A percentile compares a stretch with the other conserved stretches of the same genome.
These are phyloP conservation scores for Cryptophagus acutangulus DNA, from an alignment of 2,888 invertebrate species.

Conservation along the genomic window DNA sequence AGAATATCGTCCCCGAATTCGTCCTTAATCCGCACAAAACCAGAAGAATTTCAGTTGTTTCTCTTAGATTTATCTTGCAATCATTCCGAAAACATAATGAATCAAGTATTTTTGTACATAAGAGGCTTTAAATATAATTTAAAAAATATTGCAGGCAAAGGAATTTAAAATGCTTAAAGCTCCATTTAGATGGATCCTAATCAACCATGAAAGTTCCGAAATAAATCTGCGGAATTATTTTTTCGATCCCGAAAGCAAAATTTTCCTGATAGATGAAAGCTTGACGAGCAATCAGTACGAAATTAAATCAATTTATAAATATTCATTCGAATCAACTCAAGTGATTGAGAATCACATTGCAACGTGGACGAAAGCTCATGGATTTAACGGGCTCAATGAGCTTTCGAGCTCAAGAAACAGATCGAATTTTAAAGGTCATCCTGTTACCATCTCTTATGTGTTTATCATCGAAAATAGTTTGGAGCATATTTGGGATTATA, in stretches of 20 bases:
- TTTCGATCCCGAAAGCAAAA: background rate
- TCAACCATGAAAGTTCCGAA: background rate
- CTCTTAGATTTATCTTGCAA: background rate
- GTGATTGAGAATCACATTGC: background rate
- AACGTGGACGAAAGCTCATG: background rate
- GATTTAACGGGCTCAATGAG: background rate
- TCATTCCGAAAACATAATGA: background rate
- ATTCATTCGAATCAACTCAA: background rate
- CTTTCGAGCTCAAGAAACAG: background rate
- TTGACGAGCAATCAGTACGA: no score
- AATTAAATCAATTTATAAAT: conserved; percentile 5
- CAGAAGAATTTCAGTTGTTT: background rate
- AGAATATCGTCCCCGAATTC: background rate
- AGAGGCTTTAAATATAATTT: background rate
- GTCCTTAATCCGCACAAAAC: background rate
- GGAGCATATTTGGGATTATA: conserved; percentile 24
- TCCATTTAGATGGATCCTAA: background rate
- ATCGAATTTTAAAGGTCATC: conserved; percentile 5
- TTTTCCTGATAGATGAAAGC: background rate
- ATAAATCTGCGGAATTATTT: background rate
- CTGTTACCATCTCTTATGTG: conserved; percentile 14
- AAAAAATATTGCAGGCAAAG: background rate
- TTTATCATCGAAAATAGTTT: conserved; percentile 17
- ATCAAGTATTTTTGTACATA: background rate
- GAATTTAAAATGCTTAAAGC: background rate